Evolutionary conservation across 30 jellyfish, hydroid and myxozoan genomes (phyloP), one percentile per base, ranked within the genome.

Genomic region (Turritopsis rubra): DNA sequence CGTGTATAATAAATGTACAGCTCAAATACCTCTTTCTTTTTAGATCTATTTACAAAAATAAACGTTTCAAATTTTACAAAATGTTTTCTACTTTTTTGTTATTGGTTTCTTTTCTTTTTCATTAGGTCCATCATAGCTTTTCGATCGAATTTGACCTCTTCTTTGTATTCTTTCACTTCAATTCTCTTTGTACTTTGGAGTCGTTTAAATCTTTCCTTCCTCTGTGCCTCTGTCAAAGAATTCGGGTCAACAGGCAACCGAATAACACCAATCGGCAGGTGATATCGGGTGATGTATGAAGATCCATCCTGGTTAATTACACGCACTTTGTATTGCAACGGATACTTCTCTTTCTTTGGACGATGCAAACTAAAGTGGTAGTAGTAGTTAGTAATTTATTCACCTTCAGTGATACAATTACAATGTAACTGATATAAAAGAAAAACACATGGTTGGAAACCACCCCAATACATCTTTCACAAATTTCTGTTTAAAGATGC

Each of bases 231-330:
- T 1, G 96, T 29, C 54, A 93, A 70, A 0, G 86, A 17, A 24
- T 79, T 83, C 9, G 96, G 96, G 86, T 93, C 98, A 25, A 89
- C 85, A 28, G 98, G 98, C 75, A 93, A 53, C 27, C 91, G 91
- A 81, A 93, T 83, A 19, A 88, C 91, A 26, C 98, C 96, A 54
- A 88, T 72, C 16, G 98, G 98, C 73, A 86, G 90, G 20, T 91
- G 89, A 83, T 93, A 95, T 17, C 98, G 89, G n/a, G 90, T 80
- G 31, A 60, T 30, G 80, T 88, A 93, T 41, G 96, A 85, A 16
- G 96, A 85, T 7, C 98, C 98, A 83, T 93, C 98, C 23, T 92
- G 96, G 65, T 93, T 93, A 72, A 93, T 78, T 28, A 93, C 81
- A 21, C 89, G 92, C 0, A 93, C 96, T 53, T 88, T 85, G 88